Evolutionary conservation across 2,113 vertebrate genomes (phyloP).

Genomic region (Laterallus jamaicensis): DNA sequence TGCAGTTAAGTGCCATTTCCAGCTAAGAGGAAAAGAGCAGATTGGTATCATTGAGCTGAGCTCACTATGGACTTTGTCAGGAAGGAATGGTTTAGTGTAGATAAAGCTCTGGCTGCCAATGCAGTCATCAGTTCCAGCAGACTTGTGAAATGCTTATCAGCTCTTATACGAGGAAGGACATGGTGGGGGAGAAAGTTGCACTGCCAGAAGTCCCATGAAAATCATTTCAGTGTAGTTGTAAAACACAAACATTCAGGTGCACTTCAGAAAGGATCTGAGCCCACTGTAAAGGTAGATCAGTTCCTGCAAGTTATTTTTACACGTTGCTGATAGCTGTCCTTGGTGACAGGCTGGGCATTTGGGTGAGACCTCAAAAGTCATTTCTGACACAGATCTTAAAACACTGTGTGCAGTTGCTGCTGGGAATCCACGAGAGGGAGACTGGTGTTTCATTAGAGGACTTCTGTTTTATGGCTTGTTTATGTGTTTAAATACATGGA

Average conservation of each 20-base stretch:
- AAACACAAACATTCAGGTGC: neutral
- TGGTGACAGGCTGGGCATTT: neutral
- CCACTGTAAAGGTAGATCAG: neutral
- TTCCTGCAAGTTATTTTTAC: neutral
- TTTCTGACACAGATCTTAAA: neutral
- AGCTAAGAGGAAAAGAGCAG: neutral
- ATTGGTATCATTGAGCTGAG: neutral
- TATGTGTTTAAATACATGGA: neutral
- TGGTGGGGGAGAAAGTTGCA: neutral
- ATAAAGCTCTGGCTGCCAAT: neutral
- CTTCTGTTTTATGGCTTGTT: accelerated
- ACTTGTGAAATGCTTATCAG: neutral
- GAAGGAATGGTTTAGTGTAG: neutral
- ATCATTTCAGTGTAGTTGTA: neutral
- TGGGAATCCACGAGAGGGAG: conserved; percentile 36
- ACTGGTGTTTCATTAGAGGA: neutral
- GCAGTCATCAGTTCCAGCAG: neutral
- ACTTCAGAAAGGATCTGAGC: neutral
- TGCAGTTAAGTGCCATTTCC: neutral
- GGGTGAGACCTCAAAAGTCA: neutral
- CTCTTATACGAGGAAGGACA: neutral
- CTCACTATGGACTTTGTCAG: neutral
- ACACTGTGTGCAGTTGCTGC: neutral
- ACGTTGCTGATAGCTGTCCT: neutral
- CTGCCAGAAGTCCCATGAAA: neutral